A percentile compares a stretch with the other conserved stretches of the same genome.
Evolutionary conservation across 2,113 vertebrate species (phyloP).

Genomic region (Megaceryle torquata): DNA sequence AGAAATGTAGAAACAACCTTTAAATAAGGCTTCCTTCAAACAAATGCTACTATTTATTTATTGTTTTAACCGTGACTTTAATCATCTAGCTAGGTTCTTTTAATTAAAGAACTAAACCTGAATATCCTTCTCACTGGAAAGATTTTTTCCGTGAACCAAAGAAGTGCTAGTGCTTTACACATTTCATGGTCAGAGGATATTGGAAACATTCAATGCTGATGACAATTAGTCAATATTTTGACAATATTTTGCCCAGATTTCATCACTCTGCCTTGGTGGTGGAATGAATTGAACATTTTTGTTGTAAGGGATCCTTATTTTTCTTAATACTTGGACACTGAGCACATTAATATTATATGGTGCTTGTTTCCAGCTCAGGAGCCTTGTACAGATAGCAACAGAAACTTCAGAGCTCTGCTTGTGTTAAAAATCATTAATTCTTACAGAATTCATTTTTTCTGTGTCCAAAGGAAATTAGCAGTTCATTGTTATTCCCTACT

Average conservation of each 20-base stretch:
- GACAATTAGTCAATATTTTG: not conserved
- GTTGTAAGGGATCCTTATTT: not conserved
- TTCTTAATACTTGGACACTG: not conserved
- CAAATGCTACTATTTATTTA: not conserved
- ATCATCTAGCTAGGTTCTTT: not conserved
- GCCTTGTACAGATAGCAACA: not conserved
- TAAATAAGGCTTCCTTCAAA: not conserved
- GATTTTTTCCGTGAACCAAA: not conserved
- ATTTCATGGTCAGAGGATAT: not conserved
- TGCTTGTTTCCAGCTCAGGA: not conserved
- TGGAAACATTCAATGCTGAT: not conserved
- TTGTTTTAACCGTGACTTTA: not conserved
- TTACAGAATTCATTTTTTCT: not conserved
- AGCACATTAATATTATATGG: not conserved
- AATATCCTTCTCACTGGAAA: not conserved
- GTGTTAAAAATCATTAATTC: constrained; percentile 7
- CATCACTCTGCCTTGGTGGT: not conserved
- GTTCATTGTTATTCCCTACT: not conserved
- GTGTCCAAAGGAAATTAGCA: constrained; percentile 2
- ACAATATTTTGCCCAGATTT: not conserved
- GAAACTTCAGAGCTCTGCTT: not conserved
- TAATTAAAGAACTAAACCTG: not conserved
- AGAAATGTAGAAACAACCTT: not conserved
- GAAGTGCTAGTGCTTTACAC: not conserved
- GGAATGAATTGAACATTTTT: not conserved